phyloP scores from a whole-genome alignment of 2,888 invertebrate genomes.

The Eupeodes luniger region DNA sequence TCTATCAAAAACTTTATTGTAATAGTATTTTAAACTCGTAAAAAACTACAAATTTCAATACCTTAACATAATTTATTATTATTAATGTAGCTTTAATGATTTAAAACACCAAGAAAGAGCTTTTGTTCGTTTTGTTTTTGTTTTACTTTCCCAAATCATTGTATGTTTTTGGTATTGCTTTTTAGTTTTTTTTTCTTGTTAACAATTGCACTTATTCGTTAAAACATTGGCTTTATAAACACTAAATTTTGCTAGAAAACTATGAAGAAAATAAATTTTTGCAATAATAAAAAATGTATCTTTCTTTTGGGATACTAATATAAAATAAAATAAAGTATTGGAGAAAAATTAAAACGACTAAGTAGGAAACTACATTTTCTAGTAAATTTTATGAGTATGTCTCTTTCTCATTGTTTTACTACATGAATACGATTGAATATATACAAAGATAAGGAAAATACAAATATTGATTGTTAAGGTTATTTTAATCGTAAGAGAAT shows the following conservation, averaged over 20 bases:
- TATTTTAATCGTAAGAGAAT: too few relatives aligned
- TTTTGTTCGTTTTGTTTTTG: not conserved
- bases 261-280: not conserved
- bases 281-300: not conserved
- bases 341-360: too few relatives aligned
- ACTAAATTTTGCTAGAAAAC: conserved; percentile 36
- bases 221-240: not conserved
- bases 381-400: too few relatives aligned
- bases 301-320: too few relatives aligned
- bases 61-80: not conserved
- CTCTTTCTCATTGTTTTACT: too few relatives aligned
- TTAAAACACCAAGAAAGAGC: not conserved
- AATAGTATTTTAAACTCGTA: not conserved
- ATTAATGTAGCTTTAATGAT: not conserved
- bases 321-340: too few relatives aligned
- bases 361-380: too few relatives aligned
- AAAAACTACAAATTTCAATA: not conserved
- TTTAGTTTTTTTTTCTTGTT: not conserved
- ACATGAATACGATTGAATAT: too few relatives aligned
- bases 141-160: not conserved
- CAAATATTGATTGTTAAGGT: too few relatives aligned
- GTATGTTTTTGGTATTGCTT: conserved; percentile 21
- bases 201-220: conserved; percentile 49
- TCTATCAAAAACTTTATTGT: too few relatives aligned
- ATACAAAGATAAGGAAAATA: too few relatives aligned